These are phyloP conservation scores for Trissolcus brochymenae DNA, from an alignment of 2,888 invertebrate species.

Conservation along the genomic window DNA sequence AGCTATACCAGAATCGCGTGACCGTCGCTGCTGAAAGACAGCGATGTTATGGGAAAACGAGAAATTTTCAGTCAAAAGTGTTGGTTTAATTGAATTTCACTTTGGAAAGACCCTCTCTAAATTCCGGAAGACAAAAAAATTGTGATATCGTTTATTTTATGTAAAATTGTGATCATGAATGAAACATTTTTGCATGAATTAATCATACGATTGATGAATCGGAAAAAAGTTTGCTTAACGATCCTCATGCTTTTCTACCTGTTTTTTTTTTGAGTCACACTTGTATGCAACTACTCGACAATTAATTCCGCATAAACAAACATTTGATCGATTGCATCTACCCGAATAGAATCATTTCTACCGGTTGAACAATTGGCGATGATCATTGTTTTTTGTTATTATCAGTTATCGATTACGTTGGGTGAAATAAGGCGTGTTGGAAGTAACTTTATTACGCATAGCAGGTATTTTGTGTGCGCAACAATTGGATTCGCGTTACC, in stretches of 20 bases:
- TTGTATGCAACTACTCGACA: not conserved
- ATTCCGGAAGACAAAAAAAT: too few relatives aligned
- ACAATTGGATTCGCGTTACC: conserved; percentile 20
- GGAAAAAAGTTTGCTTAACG: conserved; percentile 7
- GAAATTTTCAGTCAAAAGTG: conserved; percentile 2
- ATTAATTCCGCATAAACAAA: conserved; percentile 22
- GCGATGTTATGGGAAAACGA: not conserved
- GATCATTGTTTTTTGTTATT: conserved; percentile 17
- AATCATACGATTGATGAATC: conserved; percentile 14
- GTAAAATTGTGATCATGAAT: conserved; percentile 7
- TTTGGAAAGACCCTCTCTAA: too few relatives aligned
- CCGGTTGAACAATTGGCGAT: not conserved
- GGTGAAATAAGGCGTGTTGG: conserved; percentile 26
- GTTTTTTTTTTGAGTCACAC: not conserved
- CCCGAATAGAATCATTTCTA: conserved; percentile 8
- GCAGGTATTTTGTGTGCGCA: conserved; percentile 9
- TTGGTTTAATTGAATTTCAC: conserved; percentile 2
- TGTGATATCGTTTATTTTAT: conserved; percentile 7
- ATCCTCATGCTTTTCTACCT: conserved; percentile 6
- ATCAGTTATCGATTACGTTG: conserved; percentile 17
- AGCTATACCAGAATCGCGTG: conserved; percentile 8
- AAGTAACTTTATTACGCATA: conserved; percentile 27
- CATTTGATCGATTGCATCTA: conserved; percentile 5
- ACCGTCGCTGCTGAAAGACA: not conserved
- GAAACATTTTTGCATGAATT: conserved; percentile 16